Evolutionary conservation across 2,797 vertebrate genomes (phyloP), one percentile per base, ranked within the genome.

Genomic region (Yasuhikotakia modesta): DNA sequence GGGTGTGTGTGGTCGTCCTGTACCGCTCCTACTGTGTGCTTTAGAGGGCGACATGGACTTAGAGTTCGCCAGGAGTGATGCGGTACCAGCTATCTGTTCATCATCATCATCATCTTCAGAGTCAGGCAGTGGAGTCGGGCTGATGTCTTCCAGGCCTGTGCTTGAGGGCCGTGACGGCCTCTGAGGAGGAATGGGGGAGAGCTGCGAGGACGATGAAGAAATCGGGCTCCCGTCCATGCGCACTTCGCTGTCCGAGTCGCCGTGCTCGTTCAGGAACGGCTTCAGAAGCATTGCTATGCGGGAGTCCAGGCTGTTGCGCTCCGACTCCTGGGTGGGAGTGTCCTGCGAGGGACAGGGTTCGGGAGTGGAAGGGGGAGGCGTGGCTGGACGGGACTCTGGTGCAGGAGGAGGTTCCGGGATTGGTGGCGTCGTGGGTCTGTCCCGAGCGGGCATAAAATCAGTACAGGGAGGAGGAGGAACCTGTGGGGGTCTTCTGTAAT

Each of bases 231-330:
- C 96, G 87, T 98, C 96, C 98, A 99, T 97, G 84, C 93, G 94
- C 82, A 98, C 89, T 87, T 98, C 97, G 0, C 91, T 92, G 87
- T 99, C 97, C 0, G 96, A 98, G 90, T 96, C 96, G 5, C 71
- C 81, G 19, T 94, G 94, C 81, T 96, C 97, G 0, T 92, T 92
- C 13, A 99, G 90, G 89, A 98, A 99, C 27, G 95, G 96, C 83
- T 99, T 98, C 81, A 99, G 92, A 83, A 99, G 94, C 98, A 99
- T 98, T 91, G 97, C 97, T 43, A 99, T 99, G 81, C 97, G 94
- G 0, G 98, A 98, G 86, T 99, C 98, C 89, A 99, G 92, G 90
- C 98, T 99, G 88, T 96, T 95, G 83, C 95, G 94, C 91, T 96
- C 95, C 0, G 93, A 89, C 79, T 98, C 97, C 80, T 92, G 92